Percentiles rank a stretch among this genome's conserved stretches.
These are phyloP conservation scores for Enteromius trimaculatus DNA, from an alignment of 2,797 vertebrate genomes.

Conservation along the genomic window DNA sequence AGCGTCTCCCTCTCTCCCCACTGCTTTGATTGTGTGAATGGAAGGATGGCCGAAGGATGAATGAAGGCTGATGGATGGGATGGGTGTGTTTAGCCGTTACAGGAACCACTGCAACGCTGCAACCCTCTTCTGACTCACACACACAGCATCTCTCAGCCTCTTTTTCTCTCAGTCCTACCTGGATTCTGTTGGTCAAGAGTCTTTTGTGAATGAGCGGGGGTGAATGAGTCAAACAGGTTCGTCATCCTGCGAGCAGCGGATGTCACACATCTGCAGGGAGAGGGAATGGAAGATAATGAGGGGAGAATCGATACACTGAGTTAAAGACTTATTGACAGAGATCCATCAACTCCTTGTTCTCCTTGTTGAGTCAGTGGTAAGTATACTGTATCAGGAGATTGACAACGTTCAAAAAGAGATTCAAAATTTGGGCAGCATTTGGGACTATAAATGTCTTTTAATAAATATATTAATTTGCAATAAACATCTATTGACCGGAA, in stretches of 20 bases:
- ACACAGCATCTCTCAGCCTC: slow-evolving; percentile 9
- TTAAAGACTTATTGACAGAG: slow-evolving; percentile 21
- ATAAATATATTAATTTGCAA: background rate
- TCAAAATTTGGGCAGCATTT: background rate
- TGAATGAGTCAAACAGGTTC: slow-evolving; percentile 42
- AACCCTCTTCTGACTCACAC: slow-evolving; percentile 27
- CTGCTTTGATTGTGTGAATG: slow-evolving; percentile 58
- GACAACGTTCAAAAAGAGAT: background rate
- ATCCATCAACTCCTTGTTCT: background rate
- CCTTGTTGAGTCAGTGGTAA: background rate
- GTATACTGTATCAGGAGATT: background rate
- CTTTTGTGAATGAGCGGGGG: slow-evolving; percentile 23
- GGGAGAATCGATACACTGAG: background rate
- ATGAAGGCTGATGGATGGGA: slow-evolving; percentile 58
- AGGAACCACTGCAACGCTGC: slow-evolving; percentile 53
- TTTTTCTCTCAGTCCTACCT: slow-evolving; percentile 6
- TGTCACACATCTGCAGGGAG: slow-evolving; percentile 14
- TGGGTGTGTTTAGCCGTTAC: slow-evolving; percentile 49
- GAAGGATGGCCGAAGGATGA: slow-evolving; percentile 51
- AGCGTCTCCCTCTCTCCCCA: slow-evolving; percentile 38
- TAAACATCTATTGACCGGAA: no score
- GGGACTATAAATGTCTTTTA: background rate
- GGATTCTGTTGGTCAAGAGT: background rate
- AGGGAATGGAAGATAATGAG: background rate
- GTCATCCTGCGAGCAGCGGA: background rate